Percentiles rank a stretch among this genome's conserved stretches.
These are phyloP conservation scores for Mus minutoides DNA, from an alignment of 2,797 vertebrate species.

Conservation along the genomic window DNA sequence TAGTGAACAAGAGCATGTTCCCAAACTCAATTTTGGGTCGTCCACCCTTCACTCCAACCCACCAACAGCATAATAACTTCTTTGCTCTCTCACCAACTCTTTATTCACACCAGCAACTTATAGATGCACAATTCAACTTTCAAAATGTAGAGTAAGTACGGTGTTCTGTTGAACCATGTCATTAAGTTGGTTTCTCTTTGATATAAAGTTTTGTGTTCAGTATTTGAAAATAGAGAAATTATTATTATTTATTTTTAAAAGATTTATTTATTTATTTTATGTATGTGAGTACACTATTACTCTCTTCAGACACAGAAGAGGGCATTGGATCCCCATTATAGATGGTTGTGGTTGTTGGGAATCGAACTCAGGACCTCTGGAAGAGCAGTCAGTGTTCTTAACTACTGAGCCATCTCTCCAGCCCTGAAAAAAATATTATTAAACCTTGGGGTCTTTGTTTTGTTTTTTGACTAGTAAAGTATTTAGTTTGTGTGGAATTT, in stretches of 20 bases:
- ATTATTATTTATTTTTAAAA: neutral
- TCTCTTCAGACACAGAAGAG: no score
- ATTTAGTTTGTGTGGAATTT: conserved; percentile 53
- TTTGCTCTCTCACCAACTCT: conserved; percentile 77
- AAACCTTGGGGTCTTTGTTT: neutral
- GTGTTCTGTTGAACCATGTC: conserved; percentile 33
- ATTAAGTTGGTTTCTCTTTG: conserved; percentile 30
- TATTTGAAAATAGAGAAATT: conserved; percentile 48
- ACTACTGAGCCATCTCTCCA: no score
- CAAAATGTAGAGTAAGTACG: conserved; percentile 87
- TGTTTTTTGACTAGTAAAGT: conserved; percentile 30
- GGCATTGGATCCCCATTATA: no score
- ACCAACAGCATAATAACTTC: conserved; percentile 80
- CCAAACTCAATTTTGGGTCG: conserved; percentile 87
- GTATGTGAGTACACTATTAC: no score
- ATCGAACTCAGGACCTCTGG: no score
- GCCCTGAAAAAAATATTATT: conserved; percentile 40
- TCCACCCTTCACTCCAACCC: conserved; percentile 84
- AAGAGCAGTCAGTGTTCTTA: no score
- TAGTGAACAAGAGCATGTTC: conserved; percentile 89
- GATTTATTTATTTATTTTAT: no score
- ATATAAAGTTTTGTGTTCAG: neutral
- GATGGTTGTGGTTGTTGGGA: no score
- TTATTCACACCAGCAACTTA: conserved; percentile 83
- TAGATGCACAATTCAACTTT: conserved; percentile 78